Evolutionary conservation across 2,888 invertebrate species (phyloP).

Genomic region (Eulithis testata): DNA sequence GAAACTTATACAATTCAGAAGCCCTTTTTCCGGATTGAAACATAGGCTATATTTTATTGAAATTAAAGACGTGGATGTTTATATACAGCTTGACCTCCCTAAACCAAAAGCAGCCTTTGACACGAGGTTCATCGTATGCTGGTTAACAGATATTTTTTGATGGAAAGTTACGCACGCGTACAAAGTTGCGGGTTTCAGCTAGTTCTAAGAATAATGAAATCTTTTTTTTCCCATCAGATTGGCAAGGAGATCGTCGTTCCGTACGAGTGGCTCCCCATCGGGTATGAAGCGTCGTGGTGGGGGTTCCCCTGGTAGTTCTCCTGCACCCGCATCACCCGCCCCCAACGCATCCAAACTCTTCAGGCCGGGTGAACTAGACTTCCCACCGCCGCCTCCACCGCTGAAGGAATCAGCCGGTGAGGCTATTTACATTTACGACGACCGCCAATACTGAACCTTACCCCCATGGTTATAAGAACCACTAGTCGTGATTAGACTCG

Average conservation of each 20-base stretch:
- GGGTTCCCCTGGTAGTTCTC: slow-evolving; percentile 65
- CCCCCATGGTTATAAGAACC: not conserved
- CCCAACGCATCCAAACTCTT: slow-evolving; percentile 81
- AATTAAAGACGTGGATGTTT: too few relatives aligned
- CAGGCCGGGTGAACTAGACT: slow-evolving; percentile 75
- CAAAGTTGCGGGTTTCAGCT: too few relatives aligned
- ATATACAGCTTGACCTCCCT: too few relatives aligned
- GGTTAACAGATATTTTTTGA: too few relatives aligned
- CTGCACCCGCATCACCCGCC: slow-evolving; percentile 78
- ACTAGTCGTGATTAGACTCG: slow-evolving; percentile 28
- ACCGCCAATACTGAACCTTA: slow-evolving; percentile 71
- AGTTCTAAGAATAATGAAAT: too few relatives aligned
- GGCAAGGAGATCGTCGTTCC: slow-evolving; percentile 88
- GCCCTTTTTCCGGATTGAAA: too few relatives aligned
- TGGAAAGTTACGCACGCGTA: too few relatives aligned
- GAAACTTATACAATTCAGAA: too few relatives aligned
- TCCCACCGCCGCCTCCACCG: slow-evolving; percentile 75
- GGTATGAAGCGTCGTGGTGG: slow-evolving; percentile 79
- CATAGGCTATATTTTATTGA: too few relatives aligned
- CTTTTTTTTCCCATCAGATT: slow-evolving; percentile 68
- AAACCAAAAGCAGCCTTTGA: too few relatives aligned
- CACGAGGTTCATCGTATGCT: too few relatives aligned
- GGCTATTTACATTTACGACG: slow-evolving; percentile 84
- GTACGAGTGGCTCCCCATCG: slow-evolving; percentile 69
- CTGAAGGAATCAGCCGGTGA: slow-evolving; percentile 88